Conservation (phyloP, 2,888 invertebrate genomes). For the Drosophila lutescens region DNA sequence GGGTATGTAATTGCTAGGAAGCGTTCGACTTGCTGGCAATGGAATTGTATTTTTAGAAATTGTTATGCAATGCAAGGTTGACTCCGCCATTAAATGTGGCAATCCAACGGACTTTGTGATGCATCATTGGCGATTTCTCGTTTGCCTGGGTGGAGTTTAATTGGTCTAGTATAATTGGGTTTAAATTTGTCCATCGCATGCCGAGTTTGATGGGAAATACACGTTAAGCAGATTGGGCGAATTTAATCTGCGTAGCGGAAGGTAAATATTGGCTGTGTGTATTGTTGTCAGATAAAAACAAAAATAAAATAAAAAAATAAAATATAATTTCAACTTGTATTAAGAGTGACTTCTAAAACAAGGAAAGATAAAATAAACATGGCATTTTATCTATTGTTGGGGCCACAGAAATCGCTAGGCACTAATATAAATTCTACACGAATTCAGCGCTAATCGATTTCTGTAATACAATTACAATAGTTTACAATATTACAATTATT, state of each 20-base stretch:
- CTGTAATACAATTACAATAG: too few relatives aligned
- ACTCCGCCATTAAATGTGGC: constrained; percentile 8
- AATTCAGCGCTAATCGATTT: too few relatives aligned
- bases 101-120: constrained; percentile 3
- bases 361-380: too few relatives aligned
- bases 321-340: too few relatives aligned
- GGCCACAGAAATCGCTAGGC: too few relatives aligned
- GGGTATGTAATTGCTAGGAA: constrained; percentile 37
- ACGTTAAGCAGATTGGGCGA: not conserved
- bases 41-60: constrained; percentile 37
- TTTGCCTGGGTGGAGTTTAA: constrained; percentile 7
- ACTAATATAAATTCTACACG: too few relatives aligned
- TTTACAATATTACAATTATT: too few relatives aligned
- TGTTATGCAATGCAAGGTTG: constrained; percentile 33
- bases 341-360: too few relatives aligned
- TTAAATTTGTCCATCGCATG: constrained; percentile 13
- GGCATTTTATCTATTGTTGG: too few relatives aligned
- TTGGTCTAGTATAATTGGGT: not conserved
- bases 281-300: too few relatives aligned
- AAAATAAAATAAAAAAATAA: too few relatives aligned
- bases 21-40: constrained; percentile 31
- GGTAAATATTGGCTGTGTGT: not conserved
- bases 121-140: constrained; percentile 12
- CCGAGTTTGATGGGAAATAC: not conserved
- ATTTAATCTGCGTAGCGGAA: not conserved